Evolutionary conservation across 37 sponge, comb jelly and placozoan species (phyloP), one percentile per base, ranked within the genome.

Genomic region (Aplysina aerophoba): DNA sequence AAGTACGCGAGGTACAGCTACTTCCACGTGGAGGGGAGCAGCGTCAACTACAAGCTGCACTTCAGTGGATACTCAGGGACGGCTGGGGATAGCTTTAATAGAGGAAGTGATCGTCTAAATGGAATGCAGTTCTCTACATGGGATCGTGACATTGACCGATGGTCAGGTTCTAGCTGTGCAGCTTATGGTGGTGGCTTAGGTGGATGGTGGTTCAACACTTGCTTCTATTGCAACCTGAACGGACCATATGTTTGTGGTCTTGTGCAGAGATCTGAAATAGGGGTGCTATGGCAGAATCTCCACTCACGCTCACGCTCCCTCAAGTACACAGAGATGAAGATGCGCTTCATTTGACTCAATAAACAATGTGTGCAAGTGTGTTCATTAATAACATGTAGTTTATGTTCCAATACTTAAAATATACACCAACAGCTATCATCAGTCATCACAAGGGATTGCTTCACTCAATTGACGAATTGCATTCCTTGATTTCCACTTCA

Each of bases 271-370:
- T 30, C 1, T 8, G 0, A 4, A 6, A 6, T 21, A 40, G 79
- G 79, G 1, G 53, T 78, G 16, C 12, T 78, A 16, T 78, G 79
- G 79, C 16, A 13, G 3, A 24, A 0, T 15, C 40, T 50, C 25
- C 1, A n/a, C 1, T 53, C 55, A 1, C 11, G 27, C 8, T 20
- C 16, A 1, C 54, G 8, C 2, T 78, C 79, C 27, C 79, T 78
- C 56, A 39, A 50, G 28, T 78, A 38, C 53, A 78, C 79, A 40
- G 79, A 78, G 38, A 78, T 78, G 79, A 78, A 78, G 36, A 25
- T 78, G 22, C 79, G 79, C 2, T 69, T 69, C 71, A 30, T 30
- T 25, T 64, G 5, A 64, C 25, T 64, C 30, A 30, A 30, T 8
- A 64, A 3, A 64, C 3, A 64, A 30, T 64, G 30, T 44, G 50